Percentiles rank a stretch among this genome's conserved stretches.
Evolutionary conservation across 2,113 vertebrate genomes (phyloP).

Genomic region (Malurus alboscapulatus): DNA sequence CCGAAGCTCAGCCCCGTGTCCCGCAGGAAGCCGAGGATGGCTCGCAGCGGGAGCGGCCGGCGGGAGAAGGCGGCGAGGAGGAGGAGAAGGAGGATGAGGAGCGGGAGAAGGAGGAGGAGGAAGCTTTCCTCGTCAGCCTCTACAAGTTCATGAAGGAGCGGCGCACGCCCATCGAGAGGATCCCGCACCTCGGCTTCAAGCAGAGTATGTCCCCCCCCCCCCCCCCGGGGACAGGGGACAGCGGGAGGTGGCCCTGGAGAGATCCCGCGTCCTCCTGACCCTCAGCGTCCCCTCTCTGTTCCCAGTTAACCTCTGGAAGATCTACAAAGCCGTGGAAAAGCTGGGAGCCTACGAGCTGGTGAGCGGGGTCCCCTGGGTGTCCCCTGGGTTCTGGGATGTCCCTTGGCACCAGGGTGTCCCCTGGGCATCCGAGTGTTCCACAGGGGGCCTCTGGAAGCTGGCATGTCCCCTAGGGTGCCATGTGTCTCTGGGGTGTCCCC

Average conservation of each 20-base stretch:
- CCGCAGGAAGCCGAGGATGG: not conserved
- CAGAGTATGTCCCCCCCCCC: slow-evolving; percentile 81
- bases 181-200: slow-evolving; percentile 95
- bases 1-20: not conserved
- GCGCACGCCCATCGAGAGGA: slow-evolving; percentile 89
- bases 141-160: slow-evolving; percentile 92
- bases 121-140: slow-evolving; percentile 84
- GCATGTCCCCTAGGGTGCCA: no score
- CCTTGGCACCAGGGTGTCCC: not conserved
- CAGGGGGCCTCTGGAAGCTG: no score
- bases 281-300: not conserved
- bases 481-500: not conserved
- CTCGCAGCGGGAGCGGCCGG: not conserved
- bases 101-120: slow-evolving; percentile 79
- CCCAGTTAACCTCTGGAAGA: slow-evolving; percentile 93
- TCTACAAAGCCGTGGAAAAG: slow-evolving; percentile 92
- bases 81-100: slow-evolving; percentile 66
- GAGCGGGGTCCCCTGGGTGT: slow-evolving; percentile 23
- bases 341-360: slow-evolving; percentile 93
- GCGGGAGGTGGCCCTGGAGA: rapidly evolving
- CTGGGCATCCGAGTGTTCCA: not conserved
- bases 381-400: no score
- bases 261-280: rapidly evolving
- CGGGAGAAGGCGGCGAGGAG: not conserved
- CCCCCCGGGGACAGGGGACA: not conserved